Evolutionary conservation across 2,888 invertebrate genomes (phyloP), one percentile per base, ranked within the genome.

Genomic region (Drosophila anomalata): DNA sequence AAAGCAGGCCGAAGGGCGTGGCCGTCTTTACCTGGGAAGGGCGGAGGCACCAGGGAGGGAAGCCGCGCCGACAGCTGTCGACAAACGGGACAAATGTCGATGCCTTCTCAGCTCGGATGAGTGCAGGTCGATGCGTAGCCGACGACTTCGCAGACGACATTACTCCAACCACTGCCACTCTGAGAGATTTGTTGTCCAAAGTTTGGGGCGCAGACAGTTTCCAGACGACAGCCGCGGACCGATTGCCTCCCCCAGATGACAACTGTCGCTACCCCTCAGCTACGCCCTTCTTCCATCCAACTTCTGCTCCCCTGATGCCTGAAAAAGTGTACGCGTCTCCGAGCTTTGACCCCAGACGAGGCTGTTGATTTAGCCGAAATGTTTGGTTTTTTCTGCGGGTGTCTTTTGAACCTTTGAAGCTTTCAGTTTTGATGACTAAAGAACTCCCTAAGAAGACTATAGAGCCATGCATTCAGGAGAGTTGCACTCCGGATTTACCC

Each of bases 81-180:
- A 17, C 44, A 61, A 57, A 57, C 57, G 46, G 52, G 48, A 48
- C 71, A 22, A 56, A 52, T 51, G 53, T 54, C 48, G 71, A 68
- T 50, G 36, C 33, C 48, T 54, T 11, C 8, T 36, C 14, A 39
- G 31, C 42, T 50, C 31, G 41, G 41, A 17, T 48, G 47, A 14
- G 48, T 50, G 36, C 41, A 14, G 41, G 17, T 20, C 17, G 51
- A 41, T 56, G 50, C 63, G 50, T 55, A 41, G 70, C 69, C 39
- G 73, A 72, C 76, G 82, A 81, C 75, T 80, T 53, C 60, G 44
- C 52, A 77, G 81, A 87, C 82, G 87, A 84, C 77, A 77, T 73
- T 86, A 73, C 84, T 84, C 78, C 79, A 75, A n/a, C 86, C 77
- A 69, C 82, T 85, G 78, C 88, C 77, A 75, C 82, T 85, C 75